Conservation (phyloP, 2,113 vertebrate species). For the Climacteris rufus region DNA sequence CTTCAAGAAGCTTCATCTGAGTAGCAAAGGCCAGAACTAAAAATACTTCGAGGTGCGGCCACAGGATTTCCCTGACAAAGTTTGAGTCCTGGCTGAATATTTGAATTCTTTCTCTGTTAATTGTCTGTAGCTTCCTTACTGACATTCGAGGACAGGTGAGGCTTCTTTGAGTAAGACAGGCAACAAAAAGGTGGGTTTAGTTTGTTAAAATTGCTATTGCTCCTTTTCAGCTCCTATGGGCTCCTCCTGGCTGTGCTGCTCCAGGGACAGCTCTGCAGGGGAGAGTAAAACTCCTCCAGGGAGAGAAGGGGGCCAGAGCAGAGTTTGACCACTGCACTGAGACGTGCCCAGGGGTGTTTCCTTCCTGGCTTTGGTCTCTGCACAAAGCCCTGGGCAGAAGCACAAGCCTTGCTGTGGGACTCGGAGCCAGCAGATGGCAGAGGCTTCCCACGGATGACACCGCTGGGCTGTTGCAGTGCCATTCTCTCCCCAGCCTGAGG, state of each 20-base stretch:
- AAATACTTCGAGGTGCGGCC: rapidly evolving
- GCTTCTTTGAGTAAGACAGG: rapidly evolving
- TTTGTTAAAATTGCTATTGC: rapidly evolving
- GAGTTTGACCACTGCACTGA: rapidly evolving
- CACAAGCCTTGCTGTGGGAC: no score
- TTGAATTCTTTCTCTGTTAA: background rate
- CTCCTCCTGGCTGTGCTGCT: background rate
- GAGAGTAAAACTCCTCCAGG: rapidly evolving
- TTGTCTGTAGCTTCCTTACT: rapidly evolving
- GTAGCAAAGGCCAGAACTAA: background rate
- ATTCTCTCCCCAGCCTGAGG: rapidly evolving
- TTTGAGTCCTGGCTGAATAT: background rate
- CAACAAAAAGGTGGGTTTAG: rapidly evolving
- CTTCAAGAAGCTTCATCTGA: background rate
- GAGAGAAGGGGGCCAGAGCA: background rate
- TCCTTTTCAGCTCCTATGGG: rapidly evolving
- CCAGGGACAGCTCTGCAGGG: background rate
- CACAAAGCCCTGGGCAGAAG: background rate
- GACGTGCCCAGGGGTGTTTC: rapidly evolving
- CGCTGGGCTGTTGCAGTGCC: rapidly evolving
- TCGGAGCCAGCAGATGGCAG: slow-evolving; percentile 19
- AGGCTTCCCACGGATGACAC: rapidly evolving
- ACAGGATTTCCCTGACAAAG: background rate
- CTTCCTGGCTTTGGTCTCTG: rapidly evolving
- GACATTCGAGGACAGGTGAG: rapidly evolving